Evolutionary conservation across 2,797 vertebrate genomes (phyloP), one percentile per base, ranked within the genome.

Genomic region (Brachyalestes nurse): DNA sequence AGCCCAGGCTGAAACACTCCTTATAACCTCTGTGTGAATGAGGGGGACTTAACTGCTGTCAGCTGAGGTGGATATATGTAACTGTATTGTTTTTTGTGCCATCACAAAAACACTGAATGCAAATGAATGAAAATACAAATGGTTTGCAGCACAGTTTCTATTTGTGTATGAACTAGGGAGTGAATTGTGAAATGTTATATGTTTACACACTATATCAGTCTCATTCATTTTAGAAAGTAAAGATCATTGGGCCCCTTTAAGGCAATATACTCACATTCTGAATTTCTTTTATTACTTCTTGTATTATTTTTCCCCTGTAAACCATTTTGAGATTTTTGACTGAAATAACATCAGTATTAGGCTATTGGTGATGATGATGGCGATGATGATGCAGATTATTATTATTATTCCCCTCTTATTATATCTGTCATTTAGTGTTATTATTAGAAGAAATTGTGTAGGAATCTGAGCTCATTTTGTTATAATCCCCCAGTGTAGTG

Each of bases 401-500:
- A 34, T 2, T 34, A 34, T 34, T 34, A 34, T 34, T 2, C 34
- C 34, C 34, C 34, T 34, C 34, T 34, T 34, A 34, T 34, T 34
- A 34, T 34, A 34, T 34, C 4, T 34, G 34, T 4, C 34, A 34
- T 34, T 34, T 34, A 34, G 34, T 34, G 34, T 34, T 34, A 34
- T 34, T 62, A 38, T n/a, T 66, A 4, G 34, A 19, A 38, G 55
- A 71, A 70, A 57, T 14, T 72, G 69, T 28, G 70, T 45, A 16
- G 34, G 45, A 55, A n/a, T 21, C 25, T 6, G 3, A 65, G 34
- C 62, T 58, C 72, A 51, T 62, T 76, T 34, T 71, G 58, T 49
- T 55, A 76, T 71, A 81, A 76, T 81, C 65, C n/a, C 66, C 45
- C 65, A 64, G 47, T 10, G 25, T 17, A 64, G 34, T 61, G 0